Conservation (phyloP, 2,888 invertebrate species). For the Coenonympha arcania region DNA sequence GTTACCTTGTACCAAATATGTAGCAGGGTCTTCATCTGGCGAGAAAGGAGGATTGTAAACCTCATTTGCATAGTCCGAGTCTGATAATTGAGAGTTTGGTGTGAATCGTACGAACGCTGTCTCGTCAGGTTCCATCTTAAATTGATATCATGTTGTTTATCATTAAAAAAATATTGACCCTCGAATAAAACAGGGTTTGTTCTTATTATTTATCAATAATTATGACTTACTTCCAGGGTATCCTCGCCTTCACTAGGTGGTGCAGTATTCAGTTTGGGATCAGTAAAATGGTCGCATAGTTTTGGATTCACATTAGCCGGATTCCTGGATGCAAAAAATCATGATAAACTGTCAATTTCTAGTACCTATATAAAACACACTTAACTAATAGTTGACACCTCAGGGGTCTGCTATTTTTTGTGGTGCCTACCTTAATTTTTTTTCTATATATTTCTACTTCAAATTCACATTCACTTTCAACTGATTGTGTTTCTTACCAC, state of each 20-base stretch:
- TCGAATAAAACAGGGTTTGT: background rate
- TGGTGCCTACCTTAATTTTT: too few species aligned
- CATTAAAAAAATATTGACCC: background rate
- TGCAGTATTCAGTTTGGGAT: constrained; percentile 50
- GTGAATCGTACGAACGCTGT: constrained; percentile 86
- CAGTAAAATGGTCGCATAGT: constrained; percentile 60
- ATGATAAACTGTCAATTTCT: too few species aligned
- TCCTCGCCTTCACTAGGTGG: constrained; percentile 35
- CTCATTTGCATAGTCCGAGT: constrained; percentile 85
- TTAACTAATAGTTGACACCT: too few species aligned
- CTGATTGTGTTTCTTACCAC: too few species aligned
- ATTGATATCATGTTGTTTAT: background rate
- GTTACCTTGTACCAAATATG: constrained; percentile 51
- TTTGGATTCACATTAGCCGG: constrained; percentile 55
- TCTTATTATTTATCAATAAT: background rate
- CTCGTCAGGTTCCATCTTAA: constrained; percentile 77
- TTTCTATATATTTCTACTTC: too few species aligned
- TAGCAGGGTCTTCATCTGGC: constrained; percentile 60
- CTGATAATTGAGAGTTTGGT: constrained; percentile 76
- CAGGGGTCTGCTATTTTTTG: too few species aligned
- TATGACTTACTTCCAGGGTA: constrained; percentile 43
- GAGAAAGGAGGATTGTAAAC: constrained; percentile 81
- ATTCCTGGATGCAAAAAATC: constrained; percentile 41
- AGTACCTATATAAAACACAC: too few species aligned
- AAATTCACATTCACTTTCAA: too few species aligned